Evolutionary conservation across 2,888 invertebrate genomes (phyloP), one percentile per base, ranked within the genome.

Genomic region (Leptothorax acervorum): DNA sequence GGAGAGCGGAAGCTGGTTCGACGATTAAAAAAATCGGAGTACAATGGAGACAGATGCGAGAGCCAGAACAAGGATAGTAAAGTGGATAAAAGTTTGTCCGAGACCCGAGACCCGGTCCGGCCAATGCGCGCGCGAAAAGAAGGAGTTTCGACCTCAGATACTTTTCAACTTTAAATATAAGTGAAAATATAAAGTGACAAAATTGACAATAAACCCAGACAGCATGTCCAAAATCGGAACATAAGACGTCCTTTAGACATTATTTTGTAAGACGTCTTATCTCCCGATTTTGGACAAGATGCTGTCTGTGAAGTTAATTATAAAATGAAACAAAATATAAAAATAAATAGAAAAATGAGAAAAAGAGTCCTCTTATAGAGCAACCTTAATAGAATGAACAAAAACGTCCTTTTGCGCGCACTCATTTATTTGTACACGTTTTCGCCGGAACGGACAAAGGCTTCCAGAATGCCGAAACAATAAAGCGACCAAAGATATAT

Each of bases 21-120:
- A 35, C 35, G 48, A 66, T 76, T 76, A 28, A 42, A 68, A 68
- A 68, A 76, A 76, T 75, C 39, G 23, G 18, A 63, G 31, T 62
- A 62, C 45, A 63, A 65, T 65, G 31, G 65, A n/a, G 45, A 65
- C 31, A 23, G 57, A 73, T 5, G 71, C 23, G 39, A 53, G 18
- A 23, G 39, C 39, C 23, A 23, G 23, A 55, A 70, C 15, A 2
- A 23, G 42, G 15, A 42, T 28, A 11, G 11, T 6, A 11, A 42
- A 60, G 6, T 18, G 18, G 28, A 57, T 57, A 18, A 73, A 42
- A 60, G 23, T 73, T 57, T 11, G 28, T 15, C 57, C 6, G 18
- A n/a, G n/a, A n/a, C n/a, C n/a, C n/a, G n/a, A n/a, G n/a, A 8
- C 11, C 2, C 11, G 4, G 35, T 18, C 3, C 15, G 39, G 35